Base-by-base conservation (phyloP, 2,113 vertebrate genomes). In the Regulus satrapa region DNA sequence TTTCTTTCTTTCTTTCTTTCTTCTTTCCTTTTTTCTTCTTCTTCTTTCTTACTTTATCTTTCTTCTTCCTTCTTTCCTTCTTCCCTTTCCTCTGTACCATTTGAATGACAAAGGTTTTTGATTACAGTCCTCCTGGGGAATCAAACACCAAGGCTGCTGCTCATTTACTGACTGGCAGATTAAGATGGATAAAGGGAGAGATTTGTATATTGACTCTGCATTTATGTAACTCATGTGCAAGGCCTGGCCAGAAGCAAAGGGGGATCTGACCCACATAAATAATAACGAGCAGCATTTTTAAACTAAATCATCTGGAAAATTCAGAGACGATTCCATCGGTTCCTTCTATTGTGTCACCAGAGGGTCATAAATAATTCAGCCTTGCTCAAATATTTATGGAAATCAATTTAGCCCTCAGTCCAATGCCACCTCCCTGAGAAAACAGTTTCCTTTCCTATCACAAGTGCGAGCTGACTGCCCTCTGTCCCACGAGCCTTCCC, bases 381-480 rank as follows among this genome's bases (percentile, higher is more conserved):
- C 89, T 93, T 94, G 69, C 89, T 98, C 97, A 97, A 97, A 97
- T 97, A 97, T 97, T 97, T 97, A 97, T 97, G 95, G 96, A 95
- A 96, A 98, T 96, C 97, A 96, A 95, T 97, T 97, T 97, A 89
- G 88, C 85, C 80, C 75, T 95, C 58, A 75, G 92, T 83, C 94
- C 93, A 88, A 92, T 63, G 13, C 94, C 95, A 96, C 83, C 91
- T 97, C 88, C 86, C 83, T 90, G 72, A 96, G 96, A 96, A 95
- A 96, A 96, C 80, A 94, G 55, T 92, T 95, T 89, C 69, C 55
- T 82, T 91, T 52, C 8, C 1, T 88, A 91, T 62, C 82, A 86
- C 49, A 72, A 93, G 48, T 67, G 55, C 88, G 89, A 97, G 84
- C 38, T 24, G 18, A 66, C 63, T 91, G 71, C 74, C 51, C 52